Conservation (phyloP, 2,797 vertebrate genomes). For the Eutrigla gurnardus region DNA sequence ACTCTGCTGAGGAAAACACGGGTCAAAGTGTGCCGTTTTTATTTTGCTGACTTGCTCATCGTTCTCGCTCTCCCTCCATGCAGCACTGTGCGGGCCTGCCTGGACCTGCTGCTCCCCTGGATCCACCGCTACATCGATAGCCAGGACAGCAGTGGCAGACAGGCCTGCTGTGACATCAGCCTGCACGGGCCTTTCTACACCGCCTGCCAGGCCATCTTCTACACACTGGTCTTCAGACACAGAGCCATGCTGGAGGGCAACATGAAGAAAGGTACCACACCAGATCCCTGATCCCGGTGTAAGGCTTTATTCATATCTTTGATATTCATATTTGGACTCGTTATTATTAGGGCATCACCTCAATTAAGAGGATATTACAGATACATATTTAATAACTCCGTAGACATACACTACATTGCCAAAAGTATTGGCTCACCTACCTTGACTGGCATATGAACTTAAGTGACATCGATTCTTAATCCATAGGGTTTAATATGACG, state of each 20-base stretch:
- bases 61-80: background rate
- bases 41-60: background rate
- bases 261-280: constrained; percentile 89
- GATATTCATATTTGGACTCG: too few species aligned
- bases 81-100: constrained; percentile 90
- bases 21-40: background rate
- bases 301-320: too few species aligned
- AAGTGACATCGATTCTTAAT: too few species aligned
- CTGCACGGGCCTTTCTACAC: constrained; percentile 94
- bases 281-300: too few species aligned
- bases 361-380: too few species aligned
- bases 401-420: too few species aligned
- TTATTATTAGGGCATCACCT: too few species aligned
- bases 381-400: too few species aligned
- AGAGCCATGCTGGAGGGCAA: constrained; percentile 89
- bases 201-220: constrained; percentile 93
- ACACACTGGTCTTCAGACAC: constrained; percentile 92
- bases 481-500: too few species aligned
- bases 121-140: constrained; percentile 92
- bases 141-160: constrained; percentile 87
- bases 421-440: too few species aligned
- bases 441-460: too few species aligned
- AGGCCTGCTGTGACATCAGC: constrained; percentile 90
- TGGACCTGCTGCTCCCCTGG: constrained; percentile 93
- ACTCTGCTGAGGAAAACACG: background rate